phyloP scores from a whole-genome alignment of 2,797 vertebrate genomes.

The Syngnathus rostellatus region DNA sequence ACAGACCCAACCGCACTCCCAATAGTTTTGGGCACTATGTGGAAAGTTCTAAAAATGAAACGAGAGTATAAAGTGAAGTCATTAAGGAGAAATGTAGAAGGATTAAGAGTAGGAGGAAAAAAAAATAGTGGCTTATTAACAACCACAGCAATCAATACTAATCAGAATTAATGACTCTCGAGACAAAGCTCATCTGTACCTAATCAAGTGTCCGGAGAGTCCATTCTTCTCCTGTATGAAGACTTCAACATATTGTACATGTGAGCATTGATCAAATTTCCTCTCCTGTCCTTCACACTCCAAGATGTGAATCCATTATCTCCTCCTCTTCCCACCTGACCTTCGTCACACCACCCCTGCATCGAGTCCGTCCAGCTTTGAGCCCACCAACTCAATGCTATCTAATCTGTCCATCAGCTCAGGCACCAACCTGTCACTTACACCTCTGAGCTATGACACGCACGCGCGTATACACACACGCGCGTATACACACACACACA shows the following conservation, averaged over 20 bases:
- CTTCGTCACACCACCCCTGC: slow-evolving; percentile 4
- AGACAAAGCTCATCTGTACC: not conserved
- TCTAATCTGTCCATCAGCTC: slow-evolving; percentile 21
- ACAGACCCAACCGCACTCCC: not conserved
- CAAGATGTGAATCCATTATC: not conserved
- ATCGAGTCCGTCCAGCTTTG: not conserved
- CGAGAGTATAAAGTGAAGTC: too few relatives aligned
- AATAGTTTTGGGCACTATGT: not conserved
- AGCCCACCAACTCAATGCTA: not conserved
- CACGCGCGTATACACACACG: not conserved
- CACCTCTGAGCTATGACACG: slow-evolving; percentile 24
- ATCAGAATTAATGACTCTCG: not conserved
- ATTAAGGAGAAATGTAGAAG: too few relatives aligned
- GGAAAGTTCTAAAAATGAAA: not conserved
- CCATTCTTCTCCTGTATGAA: not conserved
- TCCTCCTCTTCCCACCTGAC: slow-evolving; percentile 3
- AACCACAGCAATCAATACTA: not conserved
- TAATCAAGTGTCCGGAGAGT: not conserved
- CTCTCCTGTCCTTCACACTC: not conserved
- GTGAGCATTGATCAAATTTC: not conserved
- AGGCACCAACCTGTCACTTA: slow-evolving; percentile 45
- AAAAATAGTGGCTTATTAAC: not conserved
- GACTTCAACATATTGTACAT: not conserved
- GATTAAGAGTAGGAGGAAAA: too few relatives aligned
- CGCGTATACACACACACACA: not conserved